A percentile compares a stretch with the other conserved stretches of the same genome.
These are phyloP conservation scores for Orthosia cruda DNA, from an alignment of 2,888 invertebrate genomes.

Conservation along the genomic window DNA sequence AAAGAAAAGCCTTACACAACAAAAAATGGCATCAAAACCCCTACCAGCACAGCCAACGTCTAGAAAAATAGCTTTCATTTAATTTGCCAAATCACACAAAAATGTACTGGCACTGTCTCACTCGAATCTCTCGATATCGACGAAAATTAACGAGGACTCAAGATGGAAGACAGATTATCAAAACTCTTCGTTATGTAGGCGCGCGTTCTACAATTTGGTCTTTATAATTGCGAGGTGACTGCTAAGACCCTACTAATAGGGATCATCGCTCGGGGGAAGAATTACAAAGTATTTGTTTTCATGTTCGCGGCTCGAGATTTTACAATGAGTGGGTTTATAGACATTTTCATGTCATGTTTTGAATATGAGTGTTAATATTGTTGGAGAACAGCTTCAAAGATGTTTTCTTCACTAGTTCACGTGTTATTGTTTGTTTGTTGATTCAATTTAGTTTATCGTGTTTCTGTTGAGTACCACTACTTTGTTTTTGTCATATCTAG, in stretches of 20 bases:
- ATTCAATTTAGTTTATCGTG: not conserved
- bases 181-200: conserved; percentile 75
- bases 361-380: conserved; percentile 11
- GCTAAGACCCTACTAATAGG: conserved; percentile 90
- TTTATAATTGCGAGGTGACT: conserved; percentile 90
- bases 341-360: conserved; percentile 72
- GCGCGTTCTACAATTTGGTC: conserved; percentile 79
- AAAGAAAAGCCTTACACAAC: not conserved
- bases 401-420: not conserved
- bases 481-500: no score
- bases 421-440: not conserved
- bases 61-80: conserved; percentile 40
- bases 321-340: conserved; percentile 73
- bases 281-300: conserved; percentile 90
- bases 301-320: conserved; percentile 82
- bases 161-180: conserved; percentile 85
- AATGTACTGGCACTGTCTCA: conserved; percentile 30
- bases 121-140: conserved; percentile 41
- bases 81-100: conserved; percentile 36
- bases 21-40: no score
- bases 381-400: not conserved
- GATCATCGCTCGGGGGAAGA: conserved; percentile 89
- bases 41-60: not conserved
- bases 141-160: conserved; percentile 51
- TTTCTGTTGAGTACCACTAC: not conserved